These are phyloP conservation scores for Tryphoninae sp. DNA, from an alignment of 2,888 invertebrate genomes.

Conservation along the genomic window DNA sequence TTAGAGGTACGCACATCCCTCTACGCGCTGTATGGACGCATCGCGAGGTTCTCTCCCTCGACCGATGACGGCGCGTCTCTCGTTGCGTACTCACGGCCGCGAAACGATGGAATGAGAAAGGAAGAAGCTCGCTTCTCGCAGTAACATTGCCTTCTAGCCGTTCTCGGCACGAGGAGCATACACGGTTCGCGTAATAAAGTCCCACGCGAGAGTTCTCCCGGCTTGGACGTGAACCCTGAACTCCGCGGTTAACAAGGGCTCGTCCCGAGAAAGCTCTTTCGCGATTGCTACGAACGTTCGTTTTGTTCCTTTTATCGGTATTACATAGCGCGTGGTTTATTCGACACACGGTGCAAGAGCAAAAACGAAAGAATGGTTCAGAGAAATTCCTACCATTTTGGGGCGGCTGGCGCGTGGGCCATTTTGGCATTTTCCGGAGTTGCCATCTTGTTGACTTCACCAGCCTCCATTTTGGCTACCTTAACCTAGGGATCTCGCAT, in stretches of 20 bases:
- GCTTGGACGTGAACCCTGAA: constrained; percentile 63
- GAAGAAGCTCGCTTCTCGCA: constrained; percentile 10
- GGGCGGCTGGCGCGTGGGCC: too few species aligned
- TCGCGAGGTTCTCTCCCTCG: not conserved
- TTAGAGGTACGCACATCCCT: constrained; percentile 30
- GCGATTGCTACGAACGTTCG: constrained; percentile 15
- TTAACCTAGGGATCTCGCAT: too few species aligned
- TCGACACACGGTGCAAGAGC: too few species aligned
- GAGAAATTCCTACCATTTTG: too few species aligned
- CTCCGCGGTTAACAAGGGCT: constrained; percentile 61
- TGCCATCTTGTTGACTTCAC: too few species aligned
- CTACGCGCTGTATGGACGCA: not conserved
- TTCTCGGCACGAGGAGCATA: constrained; percentile 22
- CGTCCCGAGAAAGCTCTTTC: constrained; percentile 35
- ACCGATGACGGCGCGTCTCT: constrained; percentile 8
- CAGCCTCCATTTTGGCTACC: too few species aligned
- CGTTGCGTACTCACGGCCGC: constrained; percentile 12
- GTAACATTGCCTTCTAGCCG: constrained; percentile 2
- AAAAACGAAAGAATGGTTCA: too few species aligned
- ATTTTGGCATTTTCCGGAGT: too few species aligned
- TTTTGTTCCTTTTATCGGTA: constrained; percentile 5
- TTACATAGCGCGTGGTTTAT: too few species aligned
- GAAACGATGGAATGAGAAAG: constrained; percentile 27
- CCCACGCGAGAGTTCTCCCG: constrained; percentile 53
- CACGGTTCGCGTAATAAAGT: constrained; percentile 61